Evolutionary conservation across 2,113 vertebrate species (phyloP).

Genomic region (Barnardius zonarius): DNA sequence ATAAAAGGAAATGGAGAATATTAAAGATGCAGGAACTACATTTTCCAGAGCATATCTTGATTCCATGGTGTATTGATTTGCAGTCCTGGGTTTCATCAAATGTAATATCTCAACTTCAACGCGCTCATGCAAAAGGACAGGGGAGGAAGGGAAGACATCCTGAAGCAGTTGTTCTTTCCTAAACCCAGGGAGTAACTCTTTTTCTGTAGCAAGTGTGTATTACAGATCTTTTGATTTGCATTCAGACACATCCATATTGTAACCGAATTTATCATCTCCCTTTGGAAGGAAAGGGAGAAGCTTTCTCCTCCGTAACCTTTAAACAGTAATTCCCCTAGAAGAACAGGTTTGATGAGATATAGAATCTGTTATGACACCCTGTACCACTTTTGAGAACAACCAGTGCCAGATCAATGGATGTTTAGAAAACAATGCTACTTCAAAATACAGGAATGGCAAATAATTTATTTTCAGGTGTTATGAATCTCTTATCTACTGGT

Average conservation of each 20-base stretch:
- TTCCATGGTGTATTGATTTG: constrained; percentile 37
- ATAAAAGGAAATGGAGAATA: constrained; percentile 64
- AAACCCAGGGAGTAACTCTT: not conserved
- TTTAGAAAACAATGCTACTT: not conserved
- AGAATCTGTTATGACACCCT: not conserved
- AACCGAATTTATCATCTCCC: not conserved
- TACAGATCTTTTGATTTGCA: not conserved
- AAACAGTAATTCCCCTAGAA: not conserved
- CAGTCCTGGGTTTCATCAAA: constrained; percentile 71
- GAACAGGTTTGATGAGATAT: not conserved
- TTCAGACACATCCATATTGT: not conserved
- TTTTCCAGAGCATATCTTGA: constrained; percentile 71
- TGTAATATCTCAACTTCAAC: constrained; percentile 12
- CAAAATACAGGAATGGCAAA: not conserved
- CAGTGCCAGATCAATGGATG: not conserved
- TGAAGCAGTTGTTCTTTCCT: not conserved
- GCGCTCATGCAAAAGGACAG: accelerated
- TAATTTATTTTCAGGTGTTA: not conserved
- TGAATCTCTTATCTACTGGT: not conserved
- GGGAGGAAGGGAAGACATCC: not conserved
- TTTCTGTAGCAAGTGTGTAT: not conserved
- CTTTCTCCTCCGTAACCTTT: not conserved
- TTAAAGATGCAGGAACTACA: constrained; percentile 62
- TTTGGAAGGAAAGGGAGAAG: not conserved
- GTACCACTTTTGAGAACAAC: not conserved